Percentiles rank a stretch among this genome's conserved stretches.
Conservation (phyloP, 2,113 vertebrate genomes). For the Todiramphus saurophagus region DNA sequence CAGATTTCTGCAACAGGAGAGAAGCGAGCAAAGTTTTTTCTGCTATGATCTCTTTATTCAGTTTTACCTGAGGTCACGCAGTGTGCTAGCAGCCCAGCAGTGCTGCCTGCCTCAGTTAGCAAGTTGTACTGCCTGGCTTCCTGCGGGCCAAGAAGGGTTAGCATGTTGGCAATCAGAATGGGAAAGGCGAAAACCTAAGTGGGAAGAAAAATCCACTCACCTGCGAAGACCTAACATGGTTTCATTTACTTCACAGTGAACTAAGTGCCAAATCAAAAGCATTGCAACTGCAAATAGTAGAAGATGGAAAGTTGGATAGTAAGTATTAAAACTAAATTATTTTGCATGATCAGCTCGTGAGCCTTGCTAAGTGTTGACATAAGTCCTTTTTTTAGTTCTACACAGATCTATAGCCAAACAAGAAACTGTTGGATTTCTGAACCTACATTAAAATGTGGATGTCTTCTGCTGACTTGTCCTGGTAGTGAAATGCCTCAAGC, state of each 20-base stretch:
- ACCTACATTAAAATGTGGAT: neutral
- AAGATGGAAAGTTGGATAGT: conserved; percentile 80
- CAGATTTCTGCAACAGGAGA: neutral
- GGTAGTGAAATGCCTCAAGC: neutral
- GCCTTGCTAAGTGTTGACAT: neutral
- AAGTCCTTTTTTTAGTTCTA: neutral
- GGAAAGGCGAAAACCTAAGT: neutral
- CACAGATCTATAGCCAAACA: neutral
- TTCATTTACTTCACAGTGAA: conserved; percentile 79
- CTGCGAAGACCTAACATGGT: neutral
- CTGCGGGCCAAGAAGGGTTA: neutral
- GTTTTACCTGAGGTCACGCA: neutral
- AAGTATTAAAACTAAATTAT: conserved; percentile 60
- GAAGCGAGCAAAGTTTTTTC: neutral
- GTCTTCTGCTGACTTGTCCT: neutral
- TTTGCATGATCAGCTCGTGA: neutral
- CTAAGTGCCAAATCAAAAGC: conserved; percentile 92
- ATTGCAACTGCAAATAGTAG: conserved; percentile 82
- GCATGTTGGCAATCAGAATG: neutral
- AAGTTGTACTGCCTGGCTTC: neutral
- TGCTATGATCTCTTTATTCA: neutral
- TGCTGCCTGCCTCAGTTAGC: neutral
- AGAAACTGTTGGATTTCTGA: neutral
- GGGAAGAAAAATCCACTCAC: neutral
- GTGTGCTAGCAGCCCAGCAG: neutral